These are phyloP conservation scores for Pogonocichla stellata DNA, from an alignment of 2,113 vertebrate genomes.

Conservation along the genomic window DNA sequence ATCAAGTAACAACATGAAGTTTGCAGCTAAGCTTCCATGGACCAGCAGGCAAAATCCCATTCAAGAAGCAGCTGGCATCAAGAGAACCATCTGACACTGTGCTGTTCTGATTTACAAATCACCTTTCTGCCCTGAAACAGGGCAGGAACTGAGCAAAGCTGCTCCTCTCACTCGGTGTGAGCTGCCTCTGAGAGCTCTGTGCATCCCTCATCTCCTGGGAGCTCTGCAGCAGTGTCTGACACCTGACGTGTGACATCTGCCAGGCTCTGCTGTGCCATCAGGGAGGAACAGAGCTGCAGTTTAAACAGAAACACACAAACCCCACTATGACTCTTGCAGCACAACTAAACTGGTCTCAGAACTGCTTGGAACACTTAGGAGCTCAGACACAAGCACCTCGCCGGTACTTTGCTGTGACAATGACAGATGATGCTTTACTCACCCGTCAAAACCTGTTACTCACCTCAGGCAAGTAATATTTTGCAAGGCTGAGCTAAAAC, in stretches of 20 bases:
- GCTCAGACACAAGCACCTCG: background rate
- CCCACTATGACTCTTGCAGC: background rate
- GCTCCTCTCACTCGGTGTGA: background rate
- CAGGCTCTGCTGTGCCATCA: background rate
- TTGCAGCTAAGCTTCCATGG: background rate
- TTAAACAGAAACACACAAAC: background rate
- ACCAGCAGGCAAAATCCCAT: background rate
- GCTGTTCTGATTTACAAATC: background rate
- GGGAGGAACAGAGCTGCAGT: background rate
- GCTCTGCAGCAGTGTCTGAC: background rate
- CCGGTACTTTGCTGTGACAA: background rate
- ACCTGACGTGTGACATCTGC: background rate
- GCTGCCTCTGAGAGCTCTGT: background rate
- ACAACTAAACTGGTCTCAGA: background rate
- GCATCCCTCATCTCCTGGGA: background rate
- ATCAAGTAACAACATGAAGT: background rate
- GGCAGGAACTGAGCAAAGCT: background rate
- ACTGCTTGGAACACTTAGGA: background rate
- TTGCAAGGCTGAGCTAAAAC: constrained; percentile 25
- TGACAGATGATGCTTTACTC: background rate
- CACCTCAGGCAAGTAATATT: background rate
- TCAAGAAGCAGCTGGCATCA: background rate
- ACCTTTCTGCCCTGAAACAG: background rate
- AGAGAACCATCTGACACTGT: background rate
- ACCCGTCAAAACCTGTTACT: background rate